Percentiles rank a stretch among this genome's conserved stretches.
Conservation (phyloP, 2,888 invertebrate genomes). For the Ectobius pallidus region DNA sequence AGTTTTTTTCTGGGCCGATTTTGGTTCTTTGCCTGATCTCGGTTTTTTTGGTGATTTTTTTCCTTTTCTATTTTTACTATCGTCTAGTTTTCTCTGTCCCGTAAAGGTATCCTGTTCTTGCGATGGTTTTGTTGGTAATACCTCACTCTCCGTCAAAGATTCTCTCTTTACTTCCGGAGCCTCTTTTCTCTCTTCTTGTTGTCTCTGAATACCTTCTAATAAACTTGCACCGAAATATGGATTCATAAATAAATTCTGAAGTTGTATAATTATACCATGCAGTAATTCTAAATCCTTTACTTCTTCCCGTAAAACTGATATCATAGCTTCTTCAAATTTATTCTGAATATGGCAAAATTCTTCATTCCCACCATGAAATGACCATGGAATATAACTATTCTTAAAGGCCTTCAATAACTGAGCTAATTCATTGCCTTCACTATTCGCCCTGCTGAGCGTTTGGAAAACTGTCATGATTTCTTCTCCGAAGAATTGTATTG, state of each 20-base stretch:
- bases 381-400: neutral
- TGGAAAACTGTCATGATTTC: neutral
- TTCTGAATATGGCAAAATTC: neutral
- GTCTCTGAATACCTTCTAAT: too few relatives aligned
- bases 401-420: neutral
- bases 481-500: neutral
- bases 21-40: neutral
- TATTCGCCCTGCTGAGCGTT: neutral
- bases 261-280: neutral
- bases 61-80: neutral
- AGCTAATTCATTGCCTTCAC: neutral
- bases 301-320: neutral
- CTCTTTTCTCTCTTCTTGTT: too few relatives aligned
- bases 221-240: neutral
- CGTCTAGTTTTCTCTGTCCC: neutral
- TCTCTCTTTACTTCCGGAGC: too few relatives aligned
- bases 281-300: neutral
- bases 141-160: too few relatives aligned
- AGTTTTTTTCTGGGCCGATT: too few relatives aligned
- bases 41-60: neutral
- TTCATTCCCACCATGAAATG: neutral
- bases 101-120: neutral
- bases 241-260: neutral
- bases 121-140: neutral
- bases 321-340: neutral